Conservation (phyloP, 2,888 invertebrate species). For the Penaeus monodon region DNA sequence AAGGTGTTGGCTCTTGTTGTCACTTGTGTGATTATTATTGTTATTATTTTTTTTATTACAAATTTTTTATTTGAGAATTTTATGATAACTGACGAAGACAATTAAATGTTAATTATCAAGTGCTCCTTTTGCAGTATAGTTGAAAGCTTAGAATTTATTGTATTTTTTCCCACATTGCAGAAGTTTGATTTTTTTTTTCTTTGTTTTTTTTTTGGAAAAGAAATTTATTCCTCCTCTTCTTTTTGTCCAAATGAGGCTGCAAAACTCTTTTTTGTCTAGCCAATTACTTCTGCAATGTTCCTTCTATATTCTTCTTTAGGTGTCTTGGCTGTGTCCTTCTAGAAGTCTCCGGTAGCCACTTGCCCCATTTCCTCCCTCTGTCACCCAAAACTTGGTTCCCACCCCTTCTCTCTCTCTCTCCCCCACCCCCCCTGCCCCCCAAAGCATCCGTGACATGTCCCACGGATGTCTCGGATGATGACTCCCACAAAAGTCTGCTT, state of each 20-base stretch:
- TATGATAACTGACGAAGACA: background rate
- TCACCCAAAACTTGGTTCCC: background rate
- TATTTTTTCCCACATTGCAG: slow-evolving; percentile 23
- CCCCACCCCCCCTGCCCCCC: no score
- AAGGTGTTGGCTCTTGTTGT: no score
- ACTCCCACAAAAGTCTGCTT: no score
- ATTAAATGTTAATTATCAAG: slow-evolving; percentile 9
- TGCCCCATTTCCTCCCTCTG: background rate
- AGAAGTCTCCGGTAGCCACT: background rate
- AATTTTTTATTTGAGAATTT: background rate
- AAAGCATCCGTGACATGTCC: no score
- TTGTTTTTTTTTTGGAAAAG: background rate
- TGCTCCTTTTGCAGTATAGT: slow-evolving; percentile 10
- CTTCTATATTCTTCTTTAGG: slow-evolving; percentile 24
- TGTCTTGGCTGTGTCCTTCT: slow-evolving; percentile 20
- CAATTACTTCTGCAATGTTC: slow-evolving; percentile 32
- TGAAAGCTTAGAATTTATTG: slow-evolving; percentile 6
- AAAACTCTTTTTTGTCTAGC: slow-evolving; percentile 7
- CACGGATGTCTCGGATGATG: no score
- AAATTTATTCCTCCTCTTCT: background rate
- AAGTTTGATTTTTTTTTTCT: slow-evolving; percentile 5
- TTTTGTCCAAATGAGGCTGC: background rate
- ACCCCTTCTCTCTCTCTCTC: background rate
- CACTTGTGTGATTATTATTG: no score
- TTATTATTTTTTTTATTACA: no score